Evolutionary conservation across 2,888 invertebrate genomes (phyloP).

Genomic region (Cryptocheilus praepositus): DNA sequence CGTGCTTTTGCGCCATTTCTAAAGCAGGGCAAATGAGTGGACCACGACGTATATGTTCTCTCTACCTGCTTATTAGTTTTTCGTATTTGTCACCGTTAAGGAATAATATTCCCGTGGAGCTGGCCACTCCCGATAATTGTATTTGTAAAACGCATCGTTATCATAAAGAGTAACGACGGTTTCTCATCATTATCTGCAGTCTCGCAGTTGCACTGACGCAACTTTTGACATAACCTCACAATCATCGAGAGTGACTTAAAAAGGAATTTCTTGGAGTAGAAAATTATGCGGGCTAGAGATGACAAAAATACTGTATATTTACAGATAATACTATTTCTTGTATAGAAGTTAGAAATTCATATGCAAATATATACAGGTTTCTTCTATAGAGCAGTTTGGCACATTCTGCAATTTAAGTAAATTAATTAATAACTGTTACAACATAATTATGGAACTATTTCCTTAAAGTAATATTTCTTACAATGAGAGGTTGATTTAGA

Average conservation of each 20-base stretch:
- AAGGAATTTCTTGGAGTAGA: not conserved
- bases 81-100: slow-evolving; percentile 16
- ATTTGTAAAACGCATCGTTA: too few relatives aligned
- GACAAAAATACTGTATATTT: not conserved
- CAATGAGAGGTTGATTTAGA: too few relatives aligned
- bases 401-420: slow-evolving; percentile 15
- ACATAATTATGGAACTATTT: too few relatives aligned
- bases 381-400: not conserved
- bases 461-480: not conserved
- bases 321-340: too few relatives aligned
- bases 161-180: not conserved
- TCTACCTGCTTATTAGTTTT: slow-evolving; percentile 14
- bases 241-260: not conserved
- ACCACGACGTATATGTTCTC: slow-evolving; percentile 51
- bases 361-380: not conserved
- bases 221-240: not conserved
- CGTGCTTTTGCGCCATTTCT: slow-evolving; percentile 51
- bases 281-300: not conserved
- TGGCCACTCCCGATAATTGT: too few relatives aligned
- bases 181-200: not conserved
- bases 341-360: not conserved
- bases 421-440: too few relatives aligned
- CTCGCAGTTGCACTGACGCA: not conserved
- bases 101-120: not conserved
- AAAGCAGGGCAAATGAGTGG: slow-evolving; percentile 41